A percentile compares a stretch with the other conserved stretches of the same genome.
Evolutionary conservation across 2,797 vertebrate species (phyloP).

Genomic region (Aldrovandia affinis): DNA sequence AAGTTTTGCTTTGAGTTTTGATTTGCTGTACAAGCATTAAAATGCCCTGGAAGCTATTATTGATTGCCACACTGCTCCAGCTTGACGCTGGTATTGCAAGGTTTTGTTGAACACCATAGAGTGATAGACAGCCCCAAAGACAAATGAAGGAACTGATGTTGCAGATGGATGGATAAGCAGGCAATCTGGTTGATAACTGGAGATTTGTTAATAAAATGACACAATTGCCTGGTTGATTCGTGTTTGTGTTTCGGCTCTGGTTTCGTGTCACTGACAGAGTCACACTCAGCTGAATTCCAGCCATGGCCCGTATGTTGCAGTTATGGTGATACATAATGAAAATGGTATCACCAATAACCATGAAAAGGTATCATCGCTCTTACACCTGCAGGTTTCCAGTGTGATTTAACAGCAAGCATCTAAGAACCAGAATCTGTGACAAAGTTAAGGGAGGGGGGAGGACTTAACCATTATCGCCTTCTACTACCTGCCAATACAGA

Average conservation of each 20-base stretch:
- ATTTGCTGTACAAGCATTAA: conserved; percentile 40
- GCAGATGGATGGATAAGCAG: conserved; percentile 49
- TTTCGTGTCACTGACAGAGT: conserved; percentile 42
- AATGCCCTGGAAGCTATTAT: conserved; percentile 24
- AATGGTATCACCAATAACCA: conserved; percentile 44
- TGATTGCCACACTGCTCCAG: conserved; percentile 34
- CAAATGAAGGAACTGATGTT: conserved; percentile 50
- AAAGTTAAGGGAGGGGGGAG: background rate
- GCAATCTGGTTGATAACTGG: conserved; percentile 49
- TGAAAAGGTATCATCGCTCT: conserved; percentile 37
- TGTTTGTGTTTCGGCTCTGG: too few species aligned
- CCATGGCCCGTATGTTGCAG: conserved; percentile 12
- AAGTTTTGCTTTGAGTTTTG: conserved; percentile 38
- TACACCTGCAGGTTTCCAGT: conserved; percentile 21
- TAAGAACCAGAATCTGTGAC: conserved; percentile 25
- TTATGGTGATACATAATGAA: conserved; percentile 30
- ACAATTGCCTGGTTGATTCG: background rate
- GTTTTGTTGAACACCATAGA: conserved; percentile 37
- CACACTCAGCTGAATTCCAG: background rate
- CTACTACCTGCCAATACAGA: background rate
- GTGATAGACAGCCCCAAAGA: conserved; percentile 49
- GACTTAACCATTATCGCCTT: background rate
- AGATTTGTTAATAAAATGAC: conserved; percentile 43
- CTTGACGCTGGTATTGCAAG: conserved; percentile 43
- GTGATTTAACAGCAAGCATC: conserved; percentile 33